Evolutionary conservation across 92 coral and sea anemone species (phyloP), one percentile per base, ranked within the genome.

Genomic region (Anthopleura xanthogrammica): DNA sequence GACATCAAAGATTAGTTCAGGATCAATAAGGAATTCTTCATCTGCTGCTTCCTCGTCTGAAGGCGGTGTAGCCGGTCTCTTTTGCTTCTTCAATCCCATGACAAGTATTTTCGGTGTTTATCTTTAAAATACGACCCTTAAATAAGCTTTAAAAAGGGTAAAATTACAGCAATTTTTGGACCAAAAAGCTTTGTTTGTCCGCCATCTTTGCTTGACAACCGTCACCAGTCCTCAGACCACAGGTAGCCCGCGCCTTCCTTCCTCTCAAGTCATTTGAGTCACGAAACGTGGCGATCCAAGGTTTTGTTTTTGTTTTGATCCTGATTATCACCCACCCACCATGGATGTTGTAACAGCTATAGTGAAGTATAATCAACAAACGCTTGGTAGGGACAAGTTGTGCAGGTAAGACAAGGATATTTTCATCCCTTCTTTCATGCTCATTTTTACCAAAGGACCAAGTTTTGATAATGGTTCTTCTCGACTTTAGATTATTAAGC

Each of bases 341-440:
- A 96, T 96, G 99, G 98, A 96, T 83, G 88, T 90, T 41, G 92
- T 87, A 58, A 72, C 94, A 24, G 95, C 98, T 56, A 83, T 96
- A 48, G 99, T 88, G 24, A 96, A 94, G 77, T 96, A 90, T 86
- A 95, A 96, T 78, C 97, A 95, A 52, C 99, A 96, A 83, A 92
- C 99, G 52, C 85, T 90, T 78, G 99, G 99, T 52, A 88, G 99
- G 24, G 99, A 96, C 79, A 96, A 96, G 85, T 82, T 96, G 20
- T 96, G 99, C 90, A 85, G 99, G 99, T 96, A 82, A 84, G 85
- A n/a, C 13, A 11, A 54, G 58, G 70, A 62, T 62, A 62, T 62
- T 62, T 54, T 54, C 11, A 3, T 12, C 58, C 7, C 1, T 50
- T 50, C 11, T 50, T 11, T 29, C 36, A 29, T 29, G 50, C 9